A percentile compares a stretch with the other conserved stretches of the same genome.
phyloP scores from a whole-genome alignment of 2,888 invertebrate species.

The Megalurothrips usitatus region DNA sequence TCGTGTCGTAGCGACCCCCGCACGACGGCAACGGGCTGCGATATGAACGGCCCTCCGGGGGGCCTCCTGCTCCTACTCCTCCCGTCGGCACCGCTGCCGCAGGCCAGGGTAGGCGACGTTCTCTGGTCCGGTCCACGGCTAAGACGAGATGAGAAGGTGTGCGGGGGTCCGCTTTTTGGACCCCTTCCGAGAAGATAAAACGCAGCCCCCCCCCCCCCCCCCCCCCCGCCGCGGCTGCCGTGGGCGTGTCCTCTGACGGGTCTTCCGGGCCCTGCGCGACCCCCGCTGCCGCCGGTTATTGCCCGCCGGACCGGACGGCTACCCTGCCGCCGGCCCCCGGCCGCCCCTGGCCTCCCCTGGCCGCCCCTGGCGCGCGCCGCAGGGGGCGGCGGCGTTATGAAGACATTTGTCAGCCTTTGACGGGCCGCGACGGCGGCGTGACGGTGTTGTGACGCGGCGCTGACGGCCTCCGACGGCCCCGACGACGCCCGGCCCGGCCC shows the following conservation, averaged over 20 bases:
- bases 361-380: neutral
- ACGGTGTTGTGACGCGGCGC: neutral
- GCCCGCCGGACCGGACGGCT: neutral
- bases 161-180: neutral
- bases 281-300: neutral
- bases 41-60: too few relatives aligned
- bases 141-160: neutral
- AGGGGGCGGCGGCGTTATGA: neutral
- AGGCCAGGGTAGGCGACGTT: neutral
- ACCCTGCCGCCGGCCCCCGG: neutral
- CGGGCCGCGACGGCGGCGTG: neutral
- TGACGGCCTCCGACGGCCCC: neutral
- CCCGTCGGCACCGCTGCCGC: too few relatives aligned
- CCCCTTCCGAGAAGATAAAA: neutral
- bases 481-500: neutral
- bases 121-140: neutral
- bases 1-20: too few relatives aligned
- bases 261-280: too few relatives aligned
- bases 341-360: neutral
- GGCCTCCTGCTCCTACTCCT: too few relatives aligned
- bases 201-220: neutral
- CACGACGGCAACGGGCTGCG: too few relatives aligned
- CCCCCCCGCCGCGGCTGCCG: neutral
- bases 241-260: too few relatives aligned
- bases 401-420: slow-evolving; percentile 23